These are phyloP conservation scores for Lindbergichthys nudifrons DNA, from an alignment of 2,797 vertebrate species.

Conservation along the genomic window DNA sequence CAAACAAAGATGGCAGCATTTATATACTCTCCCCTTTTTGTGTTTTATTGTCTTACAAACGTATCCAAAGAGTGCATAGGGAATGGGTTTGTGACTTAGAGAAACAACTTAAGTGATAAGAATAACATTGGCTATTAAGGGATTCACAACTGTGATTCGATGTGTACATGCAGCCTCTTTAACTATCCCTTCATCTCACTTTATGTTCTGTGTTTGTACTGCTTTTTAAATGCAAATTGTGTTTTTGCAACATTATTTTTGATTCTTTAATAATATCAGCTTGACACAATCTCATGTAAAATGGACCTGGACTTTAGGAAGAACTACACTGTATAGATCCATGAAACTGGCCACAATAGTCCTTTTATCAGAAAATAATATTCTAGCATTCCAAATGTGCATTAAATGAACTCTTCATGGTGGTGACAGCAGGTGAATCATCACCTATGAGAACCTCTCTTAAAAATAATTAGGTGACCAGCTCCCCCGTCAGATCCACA, in stretches of 20 bases:
- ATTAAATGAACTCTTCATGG: background rate
- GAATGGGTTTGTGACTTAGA: background rate
- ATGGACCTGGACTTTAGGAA: background rate
- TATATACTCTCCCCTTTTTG: background rate
- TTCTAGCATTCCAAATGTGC: background rate
- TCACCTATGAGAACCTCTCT: background rate
- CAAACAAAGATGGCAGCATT: background rate
- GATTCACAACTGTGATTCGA: background rate
- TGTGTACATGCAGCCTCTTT: background rate
- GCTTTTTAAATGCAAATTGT: background rate
- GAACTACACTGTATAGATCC: no score
- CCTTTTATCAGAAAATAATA: background rate
- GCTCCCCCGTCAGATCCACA: background rate
- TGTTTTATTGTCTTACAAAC: background rate
- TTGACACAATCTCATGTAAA: background rate
- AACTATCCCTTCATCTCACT: background rate
- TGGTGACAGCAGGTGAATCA: slow-evolving; percentile 6
- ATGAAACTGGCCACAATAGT: background rate
- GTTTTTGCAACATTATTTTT: background rate
- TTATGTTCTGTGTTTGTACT: background rate
- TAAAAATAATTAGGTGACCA: background rate
- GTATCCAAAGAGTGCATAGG: no score
- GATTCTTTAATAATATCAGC: background rate
- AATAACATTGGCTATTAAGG: background rate
- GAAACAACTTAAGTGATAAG: background rate